phyloP scores from a whole-genome alignment of 23 tunicate genomes.

The Halocynthia aurantium region DNA sequence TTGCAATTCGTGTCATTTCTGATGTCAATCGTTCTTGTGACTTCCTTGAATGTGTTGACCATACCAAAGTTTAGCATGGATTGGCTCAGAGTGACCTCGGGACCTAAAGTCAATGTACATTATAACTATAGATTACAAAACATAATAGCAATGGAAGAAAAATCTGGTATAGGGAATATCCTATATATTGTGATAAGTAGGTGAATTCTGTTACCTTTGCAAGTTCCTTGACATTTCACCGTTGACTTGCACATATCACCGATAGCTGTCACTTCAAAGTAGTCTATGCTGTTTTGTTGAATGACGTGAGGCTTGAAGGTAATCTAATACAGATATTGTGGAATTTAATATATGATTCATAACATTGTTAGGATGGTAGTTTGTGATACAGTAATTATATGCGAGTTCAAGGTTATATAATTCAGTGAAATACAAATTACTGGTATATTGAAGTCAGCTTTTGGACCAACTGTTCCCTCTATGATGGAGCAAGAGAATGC shows the following conservation, averaged over 20 bases:
- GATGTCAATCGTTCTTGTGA: slow-evolving; percentile 30
- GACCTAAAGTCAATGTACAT: slow-evolving; percentile 30
- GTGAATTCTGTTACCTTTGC: slow-evolving; percentile 29
- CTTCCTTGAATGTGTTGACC: slow-evolving; percentile 14
- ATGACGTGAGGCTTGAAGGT: slow-evolving; percentile 34
- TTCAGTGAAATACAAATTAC: slow-evolving; percentile 26
- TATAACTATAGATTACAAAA: background rate
- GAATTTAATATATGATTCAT: background rate
- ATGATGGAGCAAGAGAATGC: slow-evolving; percentile 36
- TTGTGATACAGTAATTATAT: background rate
- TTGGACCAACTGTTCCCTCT: slow-evolving; percentile 45
- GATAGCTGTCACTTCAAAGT: slow-evolving; percentile 59
- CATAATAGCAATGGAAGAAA: background rate
- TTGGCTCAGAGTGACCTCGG: slow-evolving; percentile 32
- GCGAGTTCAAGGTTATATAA: background rate
- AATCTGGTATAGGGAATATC: background rate
- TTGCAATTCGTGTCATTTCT: slow-evolving; percentile 31
- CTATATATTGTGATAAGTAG: background rate
- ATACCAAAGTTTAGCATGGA: slow-evolving; percentile 41
- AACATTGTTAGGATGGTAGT: background rate
- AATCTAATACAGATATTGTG: slow-evolving; percentile 25
- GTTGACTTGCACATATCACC: slow-evolving; percentile 42
- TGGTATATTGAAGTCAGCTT: slow-evolving; percentile 45
- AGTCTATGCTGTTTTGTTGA: slow-evolving; percentile 43
- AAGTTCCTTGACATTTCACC: slow-evolving; percentile 44